phyloP scores from a whole-genome alignment of 2,888 invertebrate species.

The Acutogordius australiensis region DNA sequence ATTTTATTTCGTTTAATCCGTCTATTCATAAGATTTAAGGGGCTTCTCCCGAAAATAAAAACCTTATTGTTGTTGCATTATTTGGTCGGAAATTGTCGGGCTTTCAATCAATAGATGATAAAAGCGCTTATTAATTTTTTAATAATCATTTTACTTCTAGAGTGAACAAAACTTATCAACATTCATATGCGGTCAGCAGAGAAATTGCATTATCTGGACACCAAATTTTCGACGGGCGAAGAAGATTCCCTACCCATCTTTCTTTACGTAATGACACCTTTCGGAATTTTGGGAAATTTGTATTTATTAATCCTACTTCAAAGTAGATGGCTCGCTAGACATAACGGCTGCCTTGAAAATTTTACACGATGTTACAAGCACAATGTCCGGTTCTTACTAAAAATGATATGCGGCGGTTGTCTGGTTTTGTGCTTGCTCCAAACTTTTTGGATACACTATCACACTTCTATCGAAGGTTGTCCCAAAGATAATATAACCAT shows the following conservation, averaged over 20 bases:
- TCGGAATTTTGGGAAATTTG: neutral
- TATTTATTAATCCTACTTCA: neutral
- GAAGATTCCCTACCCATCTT: neutral
- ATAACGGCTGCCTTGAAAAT: neutral
- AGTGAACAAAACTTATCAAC: no score
- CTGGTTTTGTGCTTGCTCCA: neutral
- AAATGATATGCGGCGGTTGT: neutral
- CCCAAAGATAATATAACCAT: neutral
- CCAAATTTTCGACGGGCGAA: no score
- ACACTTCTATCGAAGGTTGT: neutral
- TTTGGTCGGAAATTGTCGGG: no score
- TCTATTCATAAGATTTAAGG: no score
- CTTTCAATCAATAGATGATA: no score
- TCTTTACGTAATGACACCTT: neutral
- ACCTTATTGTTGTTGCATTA: no score
- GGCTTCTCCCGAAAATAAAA: no score
- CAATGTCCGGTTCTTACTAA: neutral
- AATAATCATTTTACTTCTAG: no score
- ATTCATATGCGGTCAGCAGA: no score
- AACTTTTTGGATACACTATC: neutral
- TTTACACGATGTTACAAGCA: neutral
- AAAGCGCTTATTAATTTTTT: no score
- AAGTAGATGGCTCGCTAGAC: neutral
- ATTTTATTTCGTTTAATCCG: no score
- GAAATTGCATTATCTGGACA: no score